Percentiles rank a stretch among this genome's conserved stretches.
Evolutionary conservation across 2,113 vertebrate genomes (phyloP).

Genomic region (Etheostoma spectabile): DNA sequence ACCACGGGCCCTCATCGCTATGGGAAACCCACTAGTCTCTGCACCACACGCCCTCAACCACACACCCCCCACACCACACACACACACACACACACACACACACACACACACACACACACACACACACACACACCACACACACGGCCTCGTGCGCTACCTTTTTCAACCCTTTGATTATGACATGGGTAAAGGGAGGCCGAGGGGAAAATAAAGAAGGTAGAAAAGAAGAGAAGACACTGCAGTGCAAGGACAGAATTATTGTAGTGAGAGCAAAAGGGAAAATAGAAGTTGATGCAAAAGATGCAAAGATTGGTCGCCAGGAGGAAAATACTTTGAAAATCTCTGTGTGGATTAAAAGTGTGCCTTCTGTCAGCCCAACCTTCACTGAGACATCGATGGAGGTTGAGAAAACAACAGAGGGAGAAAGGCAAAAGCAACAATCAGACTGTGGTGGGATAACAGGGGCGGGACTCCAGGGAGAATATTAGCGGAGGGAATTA

Average conservation of each 20-base stretch:
- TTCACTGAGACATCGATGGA: slow-evolving; percentile 22
- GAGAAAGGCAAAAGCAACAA: slow-evolving; percentile 18
- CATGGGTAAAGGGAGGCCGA: slow-evolving; percentile 43
- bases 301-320: slow-evolving; percentile 39
- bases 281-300: slow-evolving; percentile 16
- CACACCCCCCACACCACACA: background rate
- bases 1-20: slow-evolving; percentile 77
- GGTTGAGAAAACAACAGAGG: background rate
- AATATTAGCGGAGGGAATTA: slow-evolving; percentile 73
- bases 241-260: slow-evolving; percentile 16
- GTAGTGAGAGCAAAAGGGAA: slow-evolving; percentile 26
- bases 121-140: slow-evolving; percentile 4
- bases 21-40: slow-evolving; percentile 76
- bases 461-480: slow-evolving; percentile 58
- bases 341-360: slow-evolving; percentile 33
- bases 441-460: slow-evolving; percentile 37
- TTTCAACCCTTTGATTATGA: slow-evolving; percentile 65
- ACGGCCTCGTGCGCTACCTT: slow-evolving; percentile 46
- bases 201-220: background rate
- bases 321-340: slow-evolving; percentile 35
- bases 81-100: slow-evolving; percentile 13
- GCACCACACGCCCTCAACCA: slow-evolving; percentile 36
- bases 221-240: slow-evolving; percentile 30
- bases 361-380: background rate
- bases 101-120: slow-evolving; percentile 9